Base-by-base conservation (phyloP, 2,797 vertebrate genomes). In the Novumbra hubbsi region DNA sequence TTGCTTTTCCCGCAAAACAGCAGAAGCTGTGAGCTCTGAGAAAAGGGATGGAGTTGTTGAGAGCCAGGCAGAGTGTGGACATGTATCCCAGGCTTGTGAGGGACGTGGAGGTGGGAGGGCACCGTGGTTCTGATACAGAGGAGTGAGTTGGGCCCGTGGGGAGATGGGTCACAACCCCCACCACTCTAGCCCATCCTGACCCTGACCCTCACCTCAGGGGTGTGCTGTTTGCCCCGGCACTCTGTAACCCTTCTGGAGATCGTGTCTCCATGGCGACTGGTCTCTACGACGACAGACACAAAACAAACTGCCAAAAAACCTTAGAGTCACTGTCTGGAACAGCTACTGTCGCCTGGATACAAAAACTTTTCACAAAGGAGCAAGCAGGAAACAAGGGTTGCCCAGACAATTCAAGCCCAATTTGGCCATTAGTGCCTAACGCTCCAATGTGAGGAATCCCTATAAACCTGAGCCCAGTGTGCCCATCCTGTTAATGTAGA, bases 331-430 rank as follows among this genome's bases (percentile, higher is more conserved):
- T 60, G 71, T 72, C 70, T 62, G 28, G 68, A 14, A 30, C 70
- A 71, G 16, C 1, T 32, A 60, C 38, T 79, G 70, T 64, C 70
- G 62, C 60, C 27, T 62, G 81, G 78, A 82, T 86, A 76, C 73
- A 30, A 60, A 71, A 78, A 73, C 68, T 69, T 80, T 70, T 57
- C 70, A 79, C 73, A 55, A 64, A 16, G 69, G 74, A 78, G 21
- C 41, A 78, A 68, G 60, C 60, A 71, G 76, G 63, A 80, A 84
- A 81, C 81, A 85, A 83, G 78, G 65, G 82, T 82, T 83, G 49
- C 70, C 72, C 80, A 81, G 78, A 77, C 68, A 73, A 84, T 72
- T 27, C 34, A 38, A 70, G 77, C 27, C 3, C 57, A 68, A 74
- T 72, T 72, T 84, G 67, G 73, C 28, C 72, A 28, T 52, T 52